Conservation (phyloP, 2,888 invertebrate species). For the Harpagoxenus sublaevis region DNA sequence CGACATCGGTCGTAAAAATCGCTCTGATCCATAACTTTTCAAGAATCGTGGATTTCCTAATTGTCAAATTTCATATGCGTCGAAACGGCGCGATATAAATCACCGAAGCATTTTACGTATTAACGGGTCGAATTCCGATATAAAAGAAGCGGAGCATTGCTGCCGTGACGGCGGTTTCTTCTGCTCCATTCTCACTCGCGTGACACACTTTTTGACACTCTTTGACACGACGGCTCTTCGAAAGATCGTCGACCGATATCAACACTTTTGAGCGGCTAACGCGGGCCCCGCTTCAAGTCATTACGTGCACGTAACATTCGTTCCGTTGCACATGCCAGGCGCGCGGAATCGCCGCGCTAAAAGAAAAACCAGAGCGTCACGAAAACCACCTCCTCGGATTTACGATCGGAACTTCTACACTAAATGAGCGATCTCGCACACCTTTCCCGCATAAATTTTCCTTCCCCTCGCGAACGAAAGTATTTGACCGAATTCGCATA, state of each 20-base stretch:
- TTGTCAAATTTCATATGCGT: background rate
- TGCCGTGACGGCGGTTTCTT: constrained; percentile 37
- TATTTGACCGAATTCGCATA: constrained; percentile 1
- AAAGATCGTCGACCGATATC: constrained; percentile 72
- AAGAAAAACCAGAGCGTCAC: constrained; percentile 29
- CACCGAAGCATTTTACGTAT: constrained; percentile 15
- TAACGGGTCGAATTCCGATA: constrained; percentile 20
- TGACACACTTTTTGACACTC: constrained; percentile 74
- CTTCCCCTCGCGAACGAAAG: background rate
- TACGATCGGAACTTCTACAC: constrained; percentile 6
- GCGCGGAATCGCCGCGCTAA: constrained; percentile 19
- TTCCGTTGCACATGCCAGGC: constrained; percentile 51
- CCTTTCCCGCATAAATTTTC: constrained; percentile 18
- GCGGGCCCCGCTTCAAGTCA: constrained; percentile 56
- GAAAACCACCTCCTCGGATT: constrained; percentile 21
- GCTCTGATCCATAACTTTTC: background rate
- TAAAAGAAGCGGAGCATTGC: constrained; percentile 1
- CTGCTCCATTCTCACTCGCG: constrained; percentile 61
- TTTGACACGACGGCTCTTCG: constrained; percentile 68
- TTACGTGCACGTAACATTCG: constrained; percentile 72
- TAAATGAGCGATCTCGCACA: constrained; percentile 37
- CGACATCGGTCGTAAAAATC: background rate
- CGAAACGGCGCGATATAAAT: background rate
- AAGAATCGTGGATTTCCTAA: background rate
- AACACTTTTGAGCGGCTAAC: constrained; percentile 63